These are phyloP conservation scores for Syrphus vitripennis DNA, from an alignment of 2,888 invertebrate species.

Conservation along the genomic window DNA sequence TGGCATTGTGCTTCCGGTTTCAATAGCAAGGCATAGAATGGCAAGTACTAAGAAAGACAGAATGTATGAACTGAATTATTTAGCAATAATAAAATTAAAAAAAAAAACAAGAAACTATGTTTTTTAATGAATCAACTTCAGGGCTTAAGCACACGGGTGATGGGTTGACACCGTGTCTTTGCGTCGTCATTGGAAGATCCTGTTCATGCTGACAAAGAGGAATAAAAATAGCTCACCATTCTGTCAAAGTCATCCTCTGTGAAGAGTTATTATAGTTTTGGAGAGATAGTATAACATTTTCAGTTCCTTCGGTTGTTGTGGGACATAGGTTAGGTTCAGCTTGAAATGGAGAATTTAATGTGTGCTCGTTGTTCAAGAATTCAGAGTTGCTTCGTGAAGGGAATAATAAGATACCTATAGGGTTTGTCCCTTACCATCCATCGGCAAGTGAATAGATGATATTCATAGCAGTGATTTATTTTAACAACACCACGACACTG, in stretches of 20 bases:
- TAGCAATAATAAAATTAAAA: too few relatives aligned
- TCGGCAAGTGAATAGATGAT: not conserved
- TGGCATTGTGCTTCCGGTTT: not conserved
- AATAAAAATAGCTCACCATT: conserved; percentile 1
- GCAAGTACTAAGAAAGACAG: not conserved
- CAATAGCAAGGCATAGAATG: not conserved
- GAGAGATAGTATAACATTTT: not conserved
- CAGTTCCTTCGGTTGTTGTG: not conserved
- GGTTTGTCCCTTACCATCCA: not conserved
- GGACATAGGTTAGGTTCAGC: not conserved
- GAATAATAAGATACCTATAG: not conserved
- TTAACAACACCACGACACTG: not conserved
- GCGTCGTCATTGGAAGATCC: not conserved
- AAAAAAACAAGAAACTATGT: not conserved
- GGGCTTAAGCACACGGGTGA: not conserved
- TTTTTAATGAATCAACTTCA: conserved; percentile 19
- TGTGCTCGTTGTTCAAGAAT: not conserved
- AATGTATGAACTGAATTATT: not conserved
- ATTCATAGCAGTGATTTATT: conserved; percentile 10
- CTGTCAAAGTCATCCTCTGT: not conserved
- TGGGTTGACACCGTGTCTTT: not conserved
- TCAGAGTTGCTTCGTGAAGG: not conserved
- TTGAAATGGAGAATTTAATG: not conserved
- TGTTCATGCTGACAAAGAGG: not conserved
- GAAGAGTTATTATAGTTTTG: not conserved